These are phyloP conservation scores for Clivina fossor DNA, from an alignment of 2,888 invertebrate genomes.

Conservation along the genomic window DNA sequence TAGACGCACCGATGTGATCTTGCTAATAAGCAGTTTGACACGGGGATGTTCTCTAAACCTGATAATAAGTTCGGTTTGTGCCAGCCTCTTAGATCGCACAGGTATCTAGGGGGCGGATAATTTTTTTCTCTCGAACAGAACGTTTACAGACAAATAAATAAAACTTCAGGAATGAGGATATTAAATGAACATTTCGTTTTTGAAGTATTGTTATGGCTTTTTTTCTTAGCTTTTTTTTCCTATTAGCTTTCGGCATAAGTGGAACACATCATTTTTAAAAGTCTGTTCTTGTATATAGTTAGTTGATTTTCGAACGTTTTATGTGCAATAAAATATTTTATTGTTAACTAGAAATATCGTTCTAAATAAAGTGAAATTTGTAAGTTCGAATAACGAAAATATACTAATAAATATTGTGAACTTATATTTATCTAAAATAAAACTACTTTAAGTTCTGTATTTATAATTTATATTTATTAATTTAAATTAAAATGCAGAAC, in stretches of 20 bases:
- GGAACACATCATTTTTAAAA: constrained; percentile 1
- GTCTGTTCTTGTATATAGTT: not conserved
- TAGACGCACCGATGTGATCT: too few species aligned
- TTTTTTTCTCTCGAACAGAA: constrained; percentile 15
- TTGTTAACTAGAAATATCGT: too few species aligned
- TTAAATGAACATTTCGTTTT: constrained; percentile 31
- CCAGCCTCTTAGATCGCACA: too few species aligned
- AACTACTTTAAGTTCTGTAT: too few species aligned
- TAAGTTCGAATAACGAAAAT: too few species aligned
- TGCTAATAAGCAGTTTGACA: constrained; percentile 31
- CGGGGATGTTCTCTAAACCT: constrained; percentile 19
- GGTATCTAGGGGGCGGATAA: constrained; percentile 27
- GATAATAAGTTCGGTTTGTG: constrained; percentile 13
- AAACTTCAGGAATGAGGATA: constrained; percentile 31
- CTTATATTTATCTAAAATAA: too few species aligned
- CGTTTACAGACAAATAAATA: constrained; percentile 31
- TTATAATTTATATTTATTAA: too few species aligned
- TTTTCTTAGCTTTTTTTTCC: too few species aligned
- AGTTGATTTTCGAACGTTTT: constrained; percentile 1
- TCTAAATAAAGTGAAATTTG: too few species aligned
- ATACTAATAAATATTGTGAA: too few species aligned
- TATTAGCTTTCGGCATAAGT: too few species aligned
- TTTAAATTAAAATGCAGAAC: too few species aligned
- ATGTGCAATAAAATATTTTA: not conserved
- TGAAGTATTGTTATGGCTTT: constrained; percentile 28